Conservation (phyloP, 2,888 invertebrate species). For the Coronaproctus castanopsis region DNA sequence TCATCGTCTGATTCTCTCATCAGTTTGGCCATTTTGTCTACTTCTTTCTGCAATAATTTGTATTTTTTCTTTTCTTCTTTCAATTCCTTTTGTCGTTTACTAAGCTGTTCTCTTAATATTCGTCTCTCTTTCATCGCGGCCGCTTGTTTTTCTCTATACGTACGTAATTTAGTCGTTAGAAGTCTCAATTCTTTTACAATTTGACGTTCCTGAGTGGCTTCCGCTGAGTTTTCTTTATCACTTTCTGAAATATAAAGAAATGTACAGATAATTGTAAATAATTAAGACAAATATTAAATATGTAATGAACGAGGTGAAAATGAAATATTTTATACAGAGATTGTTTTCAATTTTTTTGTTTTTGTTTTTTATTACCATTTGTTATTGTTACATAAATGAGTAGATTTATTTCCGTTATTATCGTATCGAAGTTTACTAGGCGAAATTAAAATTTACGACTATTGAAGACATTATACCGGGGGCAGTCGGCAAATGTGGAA, state of each 20-base stretch:
- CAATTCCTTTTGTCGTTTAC: conserved; percentile 54
- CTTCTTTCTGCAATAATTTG: conserved; percentile 64
- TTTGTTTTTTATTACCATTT: no score
- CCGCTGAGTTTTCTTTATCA: conserved; percentile 25
- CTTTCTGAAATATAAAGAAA: conserved; percentile 11
- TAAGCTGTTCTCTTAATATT: conserved; percentile 56
- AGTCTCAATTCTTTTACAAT: conserved; percentile 46
- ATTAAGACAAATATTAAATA: no score
- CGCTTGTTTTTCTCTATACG: conserved; percentile 37
- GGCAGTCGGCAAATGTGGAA: no score
- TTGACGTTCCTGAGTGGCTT: conserved; percentile 30
- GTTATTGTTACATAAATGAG: no score
- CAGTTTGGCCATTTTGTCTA: conserved; percentile 73
- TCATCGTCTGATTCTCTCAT: conserved; percentile 62
- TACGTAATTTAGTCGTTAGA: conserved; percentile 31
- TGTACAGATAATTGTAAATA: neutral
- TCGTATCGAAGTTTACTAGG: no score
- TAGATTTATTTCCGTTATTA: no score
- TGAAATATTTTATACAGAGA: no score
- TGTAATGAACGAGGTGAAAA: no score
- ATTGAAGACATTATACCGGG: no score
- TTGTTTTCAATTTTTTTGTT: no score
- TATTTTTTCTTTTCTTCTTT: conserved; percentile 64
- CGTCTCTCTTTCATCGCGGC: conserved; percentile 58
- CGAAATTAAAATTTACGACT: no score